A percentile compares a stretch with the other conserved stretches of the same genome.
Evolutionary conservation across 2,888 invertebrate species (phyloP).

Genomic region (Idaea biselata): DNA sequence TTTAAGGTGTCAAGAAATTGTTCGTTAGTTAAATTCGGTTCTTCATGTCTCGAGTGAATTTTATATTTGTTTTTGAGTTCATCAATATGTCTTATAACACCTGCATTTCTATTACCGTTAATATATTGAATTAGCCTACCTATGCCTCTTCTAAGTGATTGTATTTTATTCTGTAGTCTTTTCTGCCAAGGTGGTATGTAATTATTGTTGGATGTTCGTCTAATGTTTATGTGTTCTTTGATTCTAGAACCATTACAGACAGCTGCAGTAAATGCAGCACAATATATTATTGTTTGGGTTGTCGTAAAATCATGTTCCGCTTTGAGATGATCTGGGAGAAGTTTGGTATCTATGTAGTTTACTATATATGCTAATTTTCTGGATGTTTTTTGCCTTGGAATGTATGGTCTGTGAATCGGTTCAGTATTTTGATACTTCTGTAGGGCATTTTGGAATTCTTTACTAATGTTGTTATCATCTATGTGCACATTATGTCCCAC

Average conservation of each 20-base stretch:
- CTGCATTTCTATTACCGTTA: conserved; percentile 13
- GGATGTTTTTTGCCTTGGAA: conserved; percentile 19
- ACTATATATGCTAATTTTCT: conserved; percentile 15
- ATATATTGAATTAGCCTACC: conserved; percentile 1
- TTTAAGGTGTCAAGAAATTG: too few relatives aligned
- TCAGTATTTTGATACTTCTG: too few relatives aligned
- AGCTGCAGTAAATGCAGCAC: background rate
- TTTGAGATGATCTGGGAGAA: conserved; percentile 9
- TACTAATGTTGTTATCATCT: too few relatives aligned
- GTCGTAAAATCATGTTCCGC: background rate
- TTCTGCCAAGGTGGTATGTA: background rate
- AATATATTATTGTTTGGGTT: background rate
- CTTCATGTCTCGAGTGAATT: too few relatives aligned
- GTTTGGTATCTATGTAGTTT: conserved; percentile 10
- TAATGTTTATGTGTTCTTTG: background rate
- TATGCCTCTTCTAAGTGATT: background rate
- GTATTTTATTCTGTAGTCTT: background rate
- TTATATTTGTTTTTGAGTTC: too few relatives aligned
- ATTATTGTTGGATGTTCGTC: background rate
- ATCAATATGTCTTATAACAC: conserved; percentile 9
- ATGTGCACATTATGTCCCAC: too few relatives aligned
- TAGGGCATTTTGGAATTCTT: too few relatives aligned
- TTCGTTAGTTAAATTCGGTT: too few relatives aligned
- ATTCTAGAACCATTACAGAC: background rate
- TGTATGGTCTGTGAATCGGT: too few relatives aligned